These are phyloP conservation scores for Athripsodes cinereus DNA, from an alignment of 2,888 invertebrate genomes.

Conservation along the genomic window DNA sequence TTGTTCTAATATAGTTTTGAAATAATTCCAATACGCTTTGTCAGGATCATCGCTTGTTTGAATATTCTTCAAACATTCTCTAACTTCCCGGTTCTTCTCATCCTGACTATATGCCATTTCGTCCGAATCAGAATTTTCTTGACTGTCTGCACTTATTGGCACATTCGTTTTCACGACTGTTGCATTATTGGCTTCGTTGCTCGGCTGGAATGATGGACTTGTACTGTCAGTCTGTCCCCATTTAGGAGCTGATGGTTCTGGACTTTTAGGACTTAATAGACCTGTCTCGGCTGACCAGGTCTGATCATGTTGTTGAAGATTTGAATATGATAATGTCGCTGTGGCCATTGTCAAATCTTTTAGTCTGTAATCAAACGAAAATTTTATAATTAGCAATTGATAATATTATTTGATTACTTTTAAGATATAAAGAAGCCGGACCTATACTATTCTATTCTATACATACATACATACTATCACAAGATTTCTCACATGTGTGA, in stretches of 20 bases:
- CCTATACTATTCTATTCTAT: no score
- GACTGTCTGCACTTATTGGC: background rate
- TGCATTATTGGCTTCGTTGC: background rate
- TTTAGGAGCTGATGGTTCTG: slow-evolving; percentile 8
- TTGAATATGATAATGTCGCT: slow-evolving; percentile 14
- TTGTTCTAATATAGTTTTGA: slow-evolving; percentile 5
- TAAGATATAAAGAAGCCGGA: no score
- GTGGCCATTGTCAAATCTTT: slow-evolving; percentile 11
- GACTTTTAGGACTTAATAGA: slow-evolving; percentile 12
- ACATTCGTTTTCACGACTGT: no score
- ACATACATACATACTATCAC: no score
- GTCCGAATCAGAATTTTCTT: slow-evolving; percentile 2
- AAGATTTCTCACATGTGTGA: no score
- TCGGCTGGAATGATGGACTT: background rate
- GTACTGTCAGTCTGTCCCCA: slow-evolving; percentile 12
- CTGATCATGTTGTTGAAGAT: slow-evolving; percentile 13
- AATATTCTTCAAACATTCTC: slow-evolving; percentile 16
- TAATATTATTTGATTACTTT: no score
- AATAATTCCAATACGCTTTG: slow-evolving; percentile 12
- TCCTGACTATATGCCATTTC: slow-evolving; percentile 4
- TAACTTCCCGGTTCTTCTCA: slow-evolving; percentile 14
- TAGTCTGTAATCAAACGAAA: background rate
- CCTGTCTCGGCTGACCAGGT: slow-evolving; percentile 14
- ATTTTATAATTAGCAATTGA: no score
- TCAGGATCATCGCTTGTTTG: slow-evolving; percentile 13